Evolutionary conservation across 2,113 vertebrate genomes (phyloP).

Genomic region (Tringa solitaria): DNA sequence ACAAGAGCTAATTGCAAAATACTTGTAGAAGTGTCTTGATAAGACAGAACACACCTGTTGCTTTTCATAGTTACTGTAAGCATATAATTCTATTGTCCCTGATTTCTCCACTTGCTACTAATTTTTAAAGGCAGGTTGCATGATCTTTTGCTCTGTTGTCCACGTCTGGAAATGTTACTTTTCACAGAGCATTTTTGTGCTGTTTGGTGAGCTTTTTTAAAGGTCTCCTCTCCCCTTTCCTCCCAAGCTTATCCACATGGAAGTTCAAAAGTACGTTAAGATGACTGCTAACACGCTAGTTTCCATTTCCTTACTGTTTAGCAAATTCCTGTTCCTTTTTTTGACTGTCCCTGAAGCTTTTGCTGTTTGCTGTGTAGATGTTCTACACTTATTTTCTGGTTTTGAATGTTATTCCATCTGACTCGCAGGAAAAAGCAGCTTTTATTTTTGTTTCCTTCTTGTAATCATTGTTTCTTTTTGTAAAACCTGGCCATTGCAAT

Average conservation of each 20-base stretch:
- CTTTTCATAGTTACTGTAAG: background rate
- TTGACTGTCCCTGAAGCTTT: background rate
- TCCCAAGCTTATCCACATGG: background rate
- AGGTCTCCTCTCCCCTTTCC: background rate
- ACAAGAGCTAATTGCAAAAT: background rate
- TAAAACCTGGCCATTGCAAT: background rate
- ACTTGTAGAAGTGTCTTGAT: background rate
- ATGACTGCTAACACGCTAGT: background rate
- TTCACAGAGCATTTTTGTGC: background rate
- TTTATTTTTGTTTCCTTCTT: background rate
- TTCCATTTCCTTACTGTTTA: background rate
- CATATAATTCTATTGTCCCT: background rate
- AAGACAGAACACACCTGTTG: background rate
- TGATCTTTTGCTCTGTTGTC: background rate
- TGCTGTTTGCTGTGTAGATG: background rate
- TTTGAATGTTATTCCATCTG: background rate
- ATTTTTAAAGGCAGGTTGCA: background rate
- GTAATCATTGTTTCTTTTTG: background rate
- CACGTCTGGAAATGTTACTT: background rate
- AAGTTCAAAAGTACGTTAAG: background rate
- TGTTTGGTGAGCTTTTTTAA: slow-evolving; percentile 2
- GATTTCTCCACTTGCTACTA: background rate
- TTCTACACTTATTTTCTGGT: background rate
- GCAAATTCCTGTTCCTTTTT: background rate
- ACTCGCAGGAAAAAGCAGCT: background rate